phyloP scores from a whole-genome alignment of 92 coral and sea anemone species.

The Hydrozoanthus gracilis region DNA sequence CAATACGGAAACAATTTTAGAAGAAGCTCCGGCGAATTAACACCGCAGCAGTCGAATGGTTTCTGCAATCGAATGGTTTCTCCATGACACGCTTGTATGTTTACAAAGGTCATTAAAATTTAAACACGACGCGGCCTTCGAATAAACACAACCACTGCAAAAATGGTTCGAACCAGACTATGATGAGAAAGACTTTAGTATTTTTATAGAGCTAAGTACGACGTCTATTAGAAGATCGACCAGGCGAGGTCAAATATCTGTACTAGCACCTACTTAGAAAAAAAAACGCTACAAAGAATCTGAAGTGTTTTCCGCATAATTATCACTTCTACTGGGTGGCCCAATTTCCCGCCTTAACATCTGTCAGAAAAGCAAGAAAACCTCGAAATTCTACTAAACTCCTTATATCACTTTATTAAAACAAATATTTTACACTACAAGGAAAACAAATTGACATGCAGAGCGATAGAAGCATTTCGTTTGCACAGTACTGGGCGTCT shows the following conservation, averaged over 20 bases:
- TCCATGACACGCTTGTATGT: constrained; percentile 66
- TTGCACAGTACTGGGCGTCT: constrained; percentile 19
- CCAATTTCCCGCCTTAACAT: constrained; percentile 36
- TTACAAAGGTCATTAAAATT: constrained; percentile 89
- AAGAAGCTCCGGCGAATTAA: neutral
- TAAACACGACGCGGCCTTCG: constrained; percentile 64
- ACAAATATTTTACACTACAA: constrained; percentile 75
- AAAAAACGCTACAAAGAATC: neutral
- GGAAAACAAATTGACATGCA: constrained; percentile 30
- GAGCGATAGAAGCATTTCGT: constrained; percentile 39
- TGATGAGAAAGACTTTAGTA: neutral
- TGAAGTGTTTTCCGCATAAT: constrained; percentile 16
- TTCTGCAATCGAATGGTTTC: constrained; percentile 36
- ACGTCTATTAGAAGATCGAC: neutral
- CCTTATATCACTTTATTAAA: constrained; percentile 81
- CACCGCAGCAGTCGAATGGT: constrained; percentile 6
- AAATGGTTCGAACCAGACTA: neutral
- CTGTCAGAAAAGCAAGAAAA: constrained; percentile 25
- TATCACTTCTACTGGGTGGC: constrained; percentile 28
- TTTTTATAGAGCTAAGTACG: neutral
- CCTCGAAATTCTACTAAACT: constrained; percentile 59
- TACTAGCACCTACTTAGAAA: neutral
- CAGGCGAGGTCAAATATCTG: constrained; percentile 17
- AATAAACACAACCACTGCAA: constrained; percentile 36
- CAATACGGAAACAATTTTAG: neutral